A percentile compares a stretch with the other conserved stretches of the same genome.
Conservation (phyloP, 2,113 vertebrate species). For the Serinus canaria region DNA sequence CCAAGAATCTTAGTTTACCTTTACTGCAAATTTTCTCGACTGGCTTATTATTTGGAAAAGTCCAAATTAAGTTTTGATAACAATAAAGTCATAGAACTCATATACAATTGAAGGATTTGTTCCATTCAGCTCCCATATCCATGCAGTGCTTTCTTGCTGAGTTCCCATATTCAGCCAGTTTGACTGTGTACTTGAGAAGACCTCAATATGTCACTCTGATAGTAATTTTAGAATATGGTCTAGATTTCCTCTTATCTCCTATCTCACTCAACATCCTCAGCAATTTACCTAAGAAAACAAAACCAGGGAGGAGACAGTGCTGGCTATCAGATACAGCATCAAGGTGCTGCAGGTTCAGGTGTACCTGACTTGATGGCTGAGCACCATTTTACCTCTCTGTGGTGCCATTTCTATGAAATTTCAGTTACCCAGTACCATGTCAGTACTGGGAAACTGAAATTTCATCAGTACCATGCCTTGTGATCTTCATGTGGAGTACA, state of each 20-base stretch:
- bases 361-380: background rate
- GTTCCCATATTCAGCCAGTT: background rate
- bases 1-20: background rate
- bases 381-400: background rate
- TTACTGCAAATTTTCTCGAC: background rate
- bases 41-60: background rate
- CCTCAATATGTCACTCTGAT: background rate
- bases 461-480: background rate
- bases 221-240: background rate
- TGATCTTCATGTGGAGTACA: background rate
- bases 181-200: background rate
- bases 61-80: background rate
- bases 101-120: background rate
- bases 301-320: background rate
- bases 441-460: no score
- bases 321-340: background rate
- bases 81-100: background rate
- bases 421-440: background rate
- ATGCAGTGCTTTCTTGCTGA: background rate
- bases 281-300: background rate
- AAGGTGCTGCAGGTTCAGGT: background rate
- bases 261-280: background rate
- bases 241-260: background rate
- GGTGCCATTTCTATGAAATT: background rate
- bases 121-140: background rate